These are phyloP conservation scores for Furcifer pardalis DNA, from an alignment of 2,797 vertebrate species.

Conservation along the genomic window DNA sequence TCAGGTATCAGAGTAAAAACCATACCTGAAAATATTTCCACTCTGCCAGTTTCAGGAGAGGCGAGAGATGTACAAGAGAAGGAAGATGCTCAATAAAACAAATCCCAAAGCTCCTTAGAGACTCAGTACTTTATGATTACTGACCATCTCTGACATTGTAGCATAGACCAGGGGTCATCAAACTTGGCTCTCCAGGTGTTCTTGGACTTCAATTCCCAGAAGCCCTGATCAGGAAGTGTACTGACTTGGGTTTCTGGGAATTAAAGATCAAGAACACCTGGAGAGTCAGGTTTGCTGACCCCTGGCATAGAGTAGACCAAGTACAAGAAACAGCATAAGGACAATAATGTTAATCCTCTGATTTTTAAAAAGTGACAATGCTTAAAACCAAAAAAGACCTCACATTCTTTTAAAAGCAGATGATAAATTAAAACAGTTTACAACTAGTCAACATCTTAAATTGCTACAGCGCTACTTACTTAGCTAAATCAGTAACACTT, in stretches of 20 bases:
- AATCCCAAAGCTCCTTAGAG: background rate
- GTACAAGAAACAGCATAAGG: slow-evolving; percentile 22
- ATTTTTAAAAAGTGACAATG: background rate
- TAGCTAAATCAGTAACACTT: slow-evolving; percentile 57
- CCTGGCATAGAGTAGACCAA: too few relatives aligned
- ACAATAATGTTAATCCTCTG: background rate
- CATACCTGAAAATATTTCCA: background rate
- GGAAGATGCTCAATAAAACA: background rate
- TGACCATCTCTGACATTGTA: background rate
- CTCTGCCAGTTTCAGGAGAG: background rate
- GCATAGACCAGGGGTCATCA: too few relatives aligned
- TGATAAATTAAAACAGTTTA: slow-evolving; percentile 41
- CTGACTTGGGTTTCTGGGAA: too few relatives aligned
- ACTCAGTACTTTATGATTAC: background rate
- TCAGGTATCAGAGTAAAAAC: background rate
- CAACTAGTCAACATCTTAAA: slow-evolving; percentile 34
- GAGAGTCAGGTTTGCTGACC: too few relatives aligned
- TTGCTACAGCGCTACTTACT: slow-evolving; percentile 54
- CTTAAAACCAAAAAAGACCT: slow-evolving; percentile 36
- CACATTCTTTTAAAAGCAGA: slow-evolving; percentile 40
- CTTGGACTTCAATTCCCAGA: too few relatives aligned
- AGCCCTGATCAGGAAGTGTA: too few relatives aligned
- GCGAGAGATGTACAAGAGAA: background rate
- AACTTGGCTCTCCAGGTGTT: too few relatives aligned
- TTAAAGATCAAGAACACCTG: too few relatives aligned